Base-by-base conservation (phyloP, 1,140 invertebrate species). In the Drosophila parvula region DNA sequence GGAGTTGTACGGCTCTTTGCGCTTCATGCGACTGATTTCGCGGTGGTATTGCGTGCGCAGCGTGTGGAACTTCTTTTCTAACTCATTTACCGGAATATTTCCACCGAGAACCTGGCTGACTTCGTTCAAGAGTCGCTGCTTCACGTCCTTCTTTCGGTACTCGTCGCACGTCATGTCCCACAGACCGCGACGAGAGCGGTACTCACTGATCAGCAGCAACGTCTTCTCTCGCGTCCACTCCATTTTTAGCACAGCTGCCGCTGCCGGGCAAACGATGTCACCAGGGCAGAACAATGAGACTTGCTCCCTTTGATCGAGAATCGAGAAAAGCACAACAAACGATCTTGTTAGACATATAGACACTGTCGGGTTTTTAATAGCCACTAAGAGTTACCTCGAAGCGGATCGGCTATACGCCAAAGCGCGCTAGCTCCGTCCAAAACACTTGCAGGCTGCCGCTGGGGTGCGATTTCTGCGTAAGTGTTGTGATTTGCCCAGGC, bases 151-250 rank as follows among this genome's bases (percentile, higher is more conserved):
- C 55, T 92, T 92, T 43, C 91, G 78, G 76, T 92, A 92, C 51
- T 92, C 91, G 56, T 92, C 91, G 51, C 91, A 91, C 18, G 91
- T 92, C 91, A 92, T 92, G 69, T 92, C 91, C 91, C 91, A 92
- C 38, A 92, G 81, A 10, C 91, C 91, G 18, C 91, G 83, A 7
- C 91, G 76, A 47, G 90, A 76, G 32, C 81, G 81, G 63, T 91
- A 92, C 70, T 91, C 91, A 51, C 64, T 78, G 74, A 92, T 92
- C 45, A 92, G 74, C 55, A 65, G 50, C 62, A 92, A 69, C 14
- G 91, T 92, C 62, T 92, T 92, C 60, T 92, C 91, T 40, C 91
- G 74, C 30, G 91, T 92, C 91, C 91, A 92, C 78, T 92, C 91
- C 91, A 92, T 92, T 78, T 88, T 90, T 83, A 90, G 84, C 60